Conservation (phyloP, 2,888 invertebrate species). For the Acrobasis consociella region DNA sequence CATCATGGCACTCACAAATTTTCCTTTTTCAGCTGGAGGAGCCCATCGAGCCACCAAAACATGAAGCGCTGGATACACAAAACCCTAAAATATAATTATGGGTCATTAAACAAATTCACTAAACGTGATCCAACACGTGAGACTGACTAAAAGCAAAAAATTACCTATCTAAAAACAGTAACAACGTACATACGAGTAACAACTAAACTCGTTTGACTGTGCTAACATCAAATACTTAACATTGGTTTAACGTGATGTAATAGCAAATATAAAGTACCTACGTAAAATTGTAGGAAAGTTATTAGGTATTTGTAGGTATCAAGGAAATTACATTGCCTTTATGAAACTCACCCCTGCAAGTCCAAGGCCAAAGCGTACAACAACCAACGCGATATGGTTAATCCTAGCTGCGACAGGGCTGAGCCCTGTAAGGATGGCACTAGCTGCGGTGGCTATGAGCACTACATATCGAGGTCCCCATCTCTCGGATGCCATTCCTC, state of each 20-base stretch:
- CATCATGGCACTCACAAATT: slow-evolving; percentile 87
- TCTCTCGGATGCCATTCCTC: slow-evolving; percentile 85
- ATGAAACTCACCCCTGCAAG: slow-evolving; percentile 82
- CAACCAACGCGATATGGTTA: slow-evolving; percentile 81
- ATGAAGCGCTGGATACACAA: slow-evolving; percentile 85
- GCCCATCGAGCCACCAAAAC: slow-evolving; percentile 87
- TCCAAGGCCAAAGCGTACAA: slow-evolving; percentile 83
- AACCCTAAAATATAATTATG: slow-evolving; percentile 67
- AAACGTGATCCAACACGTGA: background rate
- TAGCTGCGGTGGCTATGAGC: slow-evolving; percentile 73
- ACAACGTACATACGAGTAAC: no score
- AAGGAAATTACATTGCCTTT: background rate
- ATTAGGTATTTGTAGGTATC: no score
- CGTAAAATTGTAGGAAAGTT: no score
- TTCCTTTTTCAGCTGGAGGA: slow-evolving; percentile 88
- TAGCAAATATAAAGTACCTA: slow-evolving; percentile 6
- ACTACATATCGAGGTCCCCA: slow-evolving; percentile 85
- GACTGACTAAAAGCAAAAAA: background rate
- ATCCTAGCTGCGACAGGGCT: slow-evolving; percentile 83
- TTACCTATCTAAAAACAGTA: background rate
- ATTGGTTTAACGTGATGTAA: slow-evolving; percentile 16
- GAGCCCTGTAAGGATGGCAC: slow-evolving; percentile 82
- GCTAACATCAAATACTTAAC: slow-evolving; percentile 3
- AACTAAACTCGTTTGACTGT: slow-evolving; percentile 6
- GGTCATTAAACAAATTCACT: background rate